Base-by-base conservation (phyloP, 2,113 vertebrate species). In the Gymnocephalus cernua region DNA sequence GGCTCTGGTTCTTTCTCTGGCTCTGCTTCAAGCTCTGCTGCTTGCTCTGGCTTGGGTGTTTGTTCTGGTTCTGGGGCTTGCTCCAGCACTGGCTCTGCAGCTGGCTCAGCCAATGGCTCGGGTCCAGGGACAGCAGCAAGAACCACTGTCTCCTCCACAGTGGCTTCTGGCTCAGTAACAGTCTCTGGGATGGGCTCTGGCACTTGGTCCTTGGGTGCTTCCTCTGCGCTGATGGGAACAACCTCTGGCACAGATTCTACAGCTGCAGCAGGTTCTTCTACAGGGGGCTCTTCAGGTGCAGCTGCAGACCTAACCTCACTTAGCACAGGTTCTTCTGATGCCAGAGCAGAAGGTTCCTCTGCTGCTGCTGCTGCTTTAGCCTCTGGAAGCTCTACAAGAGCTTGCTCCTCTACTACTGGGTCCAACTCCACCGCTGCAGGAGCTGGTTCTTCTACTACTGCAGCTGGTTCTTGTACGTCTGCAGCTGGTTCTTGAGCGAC, bases 161-260 rank as follows among this genome's bases (percentile, higher is more conserved):
- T 63, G 56, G 6, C 77, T 79, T 92, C 86, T 53, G 81, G 65
- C 47, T 79, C 87, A 71, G 50, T 72, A 82, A 87, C 82, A 86
- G 86, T 88, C 68, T 89, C 79, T 83, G 62, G 35, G 59, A 69
- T 69, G 53, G 82, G 79, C 38, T 88, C 80, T 81, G 90, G 65
- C 12, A 88, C 80, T 69, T 51, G 32, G 41, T 74, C 35, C 51
- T 65, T 21, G 23, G 73, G 56, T 65, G 53, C n/a, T 73, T 75
- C 76, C 54, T 81, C 79, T 29, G 62, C 57, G 6, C 32, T 65
- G 35, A 5, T 62, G 6, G 58, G 23, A 76, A 47, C 25, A 73
- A 76, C 64, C 56, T 81, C 58, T 64, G 79, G 23, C 38, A 77
- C 69, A 64, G 64, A 58, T 71, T 74, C 86, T 53, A 62, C 11